Conservation (phyloP, 2,113 vertebrate species). For the Columbina picui region DNA sequence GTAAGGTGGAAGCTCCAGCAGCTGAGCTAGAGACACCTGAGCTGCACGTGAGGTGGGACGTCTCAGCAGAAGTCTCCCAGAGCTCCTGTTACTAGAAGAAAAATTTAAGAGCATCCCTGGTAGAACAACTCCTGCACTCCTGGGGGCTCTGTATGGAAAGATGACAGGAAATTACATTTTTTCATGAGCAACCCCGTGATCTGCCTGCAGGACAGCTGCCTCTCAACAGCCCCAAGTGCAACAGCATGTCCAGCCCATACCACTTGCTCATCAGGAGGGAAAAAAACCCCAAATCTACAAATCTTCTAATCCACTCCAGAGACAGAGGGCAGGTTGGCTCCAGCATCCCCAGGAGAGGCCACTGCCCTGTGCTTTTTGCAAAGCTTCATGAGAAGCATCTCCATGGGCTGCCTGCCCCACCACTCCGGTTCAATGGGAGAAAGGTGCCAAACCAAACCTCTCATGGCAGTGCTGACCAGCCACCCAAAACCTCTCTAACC, state of each 20-base stretch:
- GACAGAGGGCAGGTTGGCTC: neutral
- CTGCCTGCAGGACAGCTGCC: neutral
- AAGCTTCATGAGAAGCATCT: neutral
- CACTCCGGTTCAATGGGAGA: fast-evolving
- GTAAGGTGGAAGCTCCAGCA: neutral
- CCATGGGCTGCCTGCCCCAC: neutral
- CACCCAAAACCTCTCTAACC: neutral
- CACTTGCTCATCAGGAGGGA: neutral
- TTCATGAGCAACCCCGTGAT: neutral
- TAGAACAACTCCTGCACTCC: neutral
- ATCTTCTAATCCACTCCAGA: neutral
- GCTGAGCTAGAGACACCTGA: neutral
- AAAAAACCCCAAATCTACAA: neutral
- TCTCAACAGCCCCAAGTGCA: neutral
- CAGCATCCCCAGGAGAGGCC: neutral
- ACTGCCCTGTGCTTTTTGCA: neutral
- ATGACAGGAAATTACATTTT: neutral
- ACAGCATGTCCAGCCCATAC: neutral
- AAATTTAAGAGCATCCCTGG: neutral
- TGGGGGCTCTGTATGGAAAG: neutral
- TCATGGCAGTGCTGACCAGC: neutral
- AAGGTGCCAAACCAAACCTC: neutral
- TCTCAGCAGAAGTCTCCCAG: neutral
- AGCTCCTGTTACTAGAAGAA: neutral
- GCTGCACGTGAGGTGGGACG: neutral